phyloP scores from a whole-genome alignment of 2,113 vertebrate species.

The Anguilla rostrata region DNA sequence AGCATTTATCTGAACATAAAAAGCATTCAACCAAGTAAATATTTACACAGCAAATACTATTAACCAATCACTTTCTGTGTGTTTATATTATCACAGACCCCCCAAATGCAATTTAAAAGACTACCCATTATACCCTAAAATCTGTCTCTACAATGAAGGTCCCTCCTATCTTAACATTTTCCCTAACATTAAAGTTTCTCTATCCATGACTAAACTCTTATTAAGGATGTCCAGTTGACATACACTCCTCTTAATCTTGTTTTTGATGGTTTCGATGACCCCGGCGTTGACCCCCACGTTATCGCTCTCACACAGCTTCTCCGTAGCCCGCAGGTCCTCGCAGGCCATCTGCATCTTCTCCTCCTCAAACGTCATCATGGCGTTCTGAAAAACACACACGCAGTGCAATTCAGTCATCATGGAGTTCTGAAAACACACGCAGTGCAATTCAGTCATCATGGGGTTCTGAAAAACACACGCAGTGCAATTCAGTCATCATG shows the following conservation, averaged over 20 bases:
- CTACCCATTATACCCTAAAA: not conserved
- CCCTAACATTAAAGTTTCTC: not conserved
- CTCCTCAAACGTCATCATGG: slow-evolving; percentile 97
- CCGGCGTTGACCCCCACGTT: slow-evolving; percentile 68
- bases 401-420: not conserved
- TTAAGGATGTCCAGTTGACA: slow-evolving; percentile 55
- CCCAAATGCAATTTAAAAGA: not conserved
- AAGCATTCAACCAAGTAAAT: not conserved
- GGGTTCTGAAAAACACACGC: not conserved
- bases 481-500: not conserved
- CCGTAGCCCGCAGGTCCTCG: slow-evolving; percentile 88
- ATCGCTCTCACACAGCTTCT: slow-evolving; percentile 88
- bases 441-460: not conserved
- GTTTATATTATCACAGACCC: not conserved
- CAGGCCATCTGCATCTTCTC: slow-evolving; percentile 93
- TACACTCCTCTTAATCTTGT: slow-evolving; percentile 90
- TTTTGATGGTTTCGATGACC: slow-evolving; percentile 92
- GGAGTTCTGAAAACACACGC: not conserved
- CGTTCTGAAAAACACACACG: slow-evolving; percentile 36
- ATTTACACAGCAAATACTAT: not conserved
- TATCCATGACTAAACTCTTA: not conserved
- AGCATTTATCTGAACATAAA: not conserved
- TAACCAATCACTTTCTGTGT: not conserved
- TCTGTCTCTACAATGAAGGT: no score
- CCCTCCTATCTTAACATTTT: not conserved